Conservation (phyloP, 2,113 vertebrate genomes). For the Thryonomys swinderianus region DNA sequence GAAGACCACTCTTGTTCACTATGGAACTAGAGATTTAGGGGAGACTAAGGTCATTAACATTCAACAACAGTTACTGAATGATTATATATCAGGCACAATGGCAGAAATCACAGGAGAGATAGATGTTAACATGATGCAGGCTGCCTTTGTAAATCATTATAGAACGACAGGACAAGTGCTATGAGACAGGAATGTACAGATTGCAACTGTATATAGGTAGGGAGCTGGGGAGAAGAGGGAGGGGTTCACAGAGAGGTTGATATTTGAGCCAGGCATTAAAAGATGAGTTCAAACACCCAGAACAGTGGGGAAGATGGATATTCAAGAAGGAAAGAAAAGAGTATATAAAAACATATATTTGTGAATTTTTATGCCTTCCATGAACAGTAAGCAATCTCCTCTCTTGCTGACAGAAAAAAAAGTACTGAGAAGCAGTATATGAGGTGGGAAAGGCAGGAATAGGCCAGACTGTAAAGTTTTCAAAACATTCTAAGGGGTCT, state of each 20-base stretch:
- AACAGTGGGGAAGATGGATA: neutral
- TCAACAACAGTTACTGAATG: conserved; percentile 63
- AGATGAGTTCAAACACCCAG: conserved; percentile 14
- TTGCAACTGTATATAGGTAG: neutral
- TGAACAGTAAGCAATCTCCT: neutral
- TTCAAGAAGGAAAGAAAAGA: neutral
- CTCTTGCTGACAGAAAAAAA: conserved; percentile 36
- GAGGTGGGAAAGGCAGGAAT: conserved; percentile 8
- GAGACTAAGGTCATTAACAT: conserved; percentile 49
- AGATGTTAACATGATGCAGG: conserved; percentile 2
- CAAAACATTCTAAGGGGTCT: conserved; percentile 12
- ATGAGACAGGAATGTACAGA: conserved; percentile 8
- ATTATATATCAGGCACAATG: neutral
- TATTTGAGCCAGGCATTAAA: conserved; percentile 64
- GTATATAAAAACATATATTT: neutral
- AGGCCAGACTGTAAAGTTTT: neutral
- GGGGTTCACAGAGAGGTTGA: neutral
- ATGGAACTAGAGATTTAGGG: conserved; percentile 56
- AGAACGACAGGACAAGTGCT: neutral
- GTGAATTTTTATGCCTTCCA: neutral
- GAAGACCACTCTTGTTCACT: conserved; percentile 28
- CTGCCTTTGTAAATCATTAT: conserved; percentile 34
- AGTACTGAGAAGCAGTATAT: neutral
- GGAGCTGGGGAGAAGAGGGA: conserved; percentile 12
- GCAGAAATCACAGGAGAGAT: neutral